Conservation (phyloP, 2,888 invertebrate species). For the Cataglyphis livida region DNA sequence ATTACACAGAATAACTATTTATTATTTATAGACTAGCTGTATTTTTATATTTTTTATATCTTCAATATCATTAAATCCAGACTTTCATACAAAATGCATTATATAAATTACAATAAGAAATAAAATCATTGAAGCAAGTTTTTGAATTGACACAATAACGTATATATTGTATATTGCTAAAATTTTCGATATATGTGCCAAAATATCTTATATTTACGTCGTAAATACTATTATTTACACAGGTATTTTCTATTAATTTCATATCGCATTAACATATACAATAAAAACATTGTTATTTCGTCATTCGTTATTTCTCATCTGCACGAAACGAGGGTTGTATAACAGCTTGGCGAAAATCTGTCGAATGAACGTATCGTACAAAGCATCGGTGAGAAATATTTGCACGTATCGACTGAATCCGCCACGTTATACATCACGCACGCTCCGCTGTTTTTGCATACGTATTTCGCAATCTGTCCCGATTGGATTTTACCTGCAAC, state of each 20-base stretch:
- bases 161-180: neutral
- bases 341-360: slow-evolving; percentile 25
- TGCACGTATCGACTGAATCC: slow-evolving; percentile 12
- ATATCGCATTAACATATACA: neutral
- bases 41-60: neutral
- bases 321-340: slow-evolving; percentile 16
- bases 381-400: slow-evolving; percentile 29
- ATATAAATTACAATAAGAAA: neutral
- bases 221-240: neutral
- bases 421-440: slow-evolving; percentile 13
- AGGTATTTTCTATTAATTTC: neutral
- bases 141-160: neutral
- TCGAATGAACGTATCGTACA: neutral
- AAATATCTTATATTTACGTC: slow-evolving; percentile 4
- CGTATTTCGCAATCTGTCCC: slow-evolving; percentile 41
- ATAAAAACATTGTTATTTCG: slow-evolving; percentile 24
- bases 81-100: neutral
- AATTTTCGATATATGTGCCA: neutral
- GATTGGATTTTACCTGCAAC: slow-evolving; percentile 36
- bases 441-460: slow-evolving; percentile 23
- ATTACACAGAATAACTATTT: neutral
- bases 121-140: neutral
- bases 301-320: slow-evolving; percentile 24
- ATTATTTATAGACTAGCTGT: neutral
- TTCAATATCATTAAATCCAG: neutral